Percentiles rank a stretch among this genome's conserved stretches.
These are phyloP conservation scores for Drosophila carrolli DNA, from an alignment of 1,140 invertebrate genomes.

Conservation along the genomic window DNA sequence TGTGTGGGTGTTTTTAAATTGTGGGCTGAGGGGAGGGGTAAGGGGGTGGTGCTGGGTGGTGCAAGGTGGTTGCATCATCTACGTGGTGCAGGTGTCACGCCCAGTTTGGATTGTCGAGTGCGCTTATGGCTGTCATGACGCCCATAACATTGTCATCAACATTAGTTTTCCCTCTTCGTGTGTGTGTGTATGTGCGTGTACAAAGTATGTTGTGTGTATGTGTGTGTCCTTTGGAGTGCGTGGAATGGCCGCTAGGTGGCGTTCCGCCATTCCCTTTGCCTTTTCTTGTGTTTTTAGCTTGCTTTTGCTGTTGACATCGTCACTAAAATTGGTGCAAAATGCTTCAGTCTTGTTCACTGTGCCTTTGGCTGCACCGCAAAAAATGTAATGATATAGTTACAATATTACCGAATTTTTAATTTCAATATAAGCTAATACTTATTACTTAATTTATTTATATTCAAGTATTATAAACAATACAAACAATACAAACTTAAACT, in stretches of 20 bases:
- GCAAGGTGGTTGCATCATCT: constrained; percentile 40
- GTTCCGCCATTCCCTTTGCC: constrained; percentile 15
- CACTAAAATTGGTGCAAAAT: constrained; percentile 80
- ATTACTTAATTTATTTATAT: no score
- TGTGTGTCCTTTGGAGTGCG: constrained; percentile 18
- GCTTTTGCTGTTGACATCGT: constrained; percentile 67
- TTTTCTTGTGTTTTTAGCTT: constrained; percentile 9
- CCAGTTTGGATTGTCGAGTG: constrained; percentile 72
- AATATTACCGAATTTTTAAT: no score
- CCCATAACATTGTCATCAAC: constrained; percentile 83
- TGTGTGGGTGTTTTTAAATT: not conserved
- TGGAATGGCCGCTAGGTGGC: constrained; percentile 45
- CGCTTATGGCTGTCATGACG: constrained; percentile 82
- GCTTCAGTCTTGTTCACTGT: constrained; percentile 56
- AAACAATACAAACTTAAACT: no score
- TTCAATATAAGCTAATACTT: no score
- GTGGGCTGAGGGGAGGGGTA: not conserved
- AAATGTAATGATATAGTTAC: not conserved
- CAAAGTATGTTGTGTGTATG: not conserved
- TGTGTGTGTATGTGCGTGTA: not conserved
- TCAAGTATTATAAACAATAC: no score
- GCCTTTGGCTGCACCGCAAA: constrained; percentile 22
- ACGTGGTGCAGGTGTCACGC: constrained; percentile 62
- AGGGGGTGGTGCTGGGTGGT: not conserved
- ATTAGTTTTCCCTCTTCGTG: constrained; percentile 65